phyloP scores from a whole-genome alignment of 2,888 invertebrate genomes.

The Eupeodes luniger region DNA sequence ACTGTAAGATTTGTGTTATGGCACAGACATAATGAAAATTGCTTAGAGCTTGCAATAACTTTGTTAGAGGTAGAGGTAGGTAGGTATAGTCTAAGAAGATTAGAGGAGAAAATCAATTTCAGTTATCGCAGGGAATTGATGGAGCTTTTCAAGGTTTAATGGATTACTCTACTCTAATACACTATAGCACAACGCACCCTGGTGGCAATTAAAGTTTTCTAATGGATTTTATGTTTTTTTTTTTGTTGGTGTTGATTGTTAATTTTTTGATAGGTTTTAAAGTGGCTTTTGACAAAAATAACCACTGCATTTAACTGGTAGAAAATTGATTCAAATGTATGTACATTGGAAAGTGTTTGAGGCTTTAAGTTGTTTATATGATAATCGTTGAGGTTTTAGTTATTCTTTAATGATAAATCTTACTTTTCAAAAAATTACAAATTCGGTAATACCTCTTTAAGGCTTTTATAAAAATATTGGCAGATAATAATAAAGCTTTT shows the following conservation, averaged over 20 bases:
- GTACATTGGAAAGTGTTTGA: no score
- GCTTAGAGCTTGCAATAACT: conserved; percentile 23
- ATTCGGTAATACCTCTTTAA: no score
- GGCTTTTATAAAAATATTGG: no score
- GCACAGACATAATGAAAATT: conserved; percentile 1
- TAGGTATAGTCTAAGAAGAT: conserved; percentile 10
- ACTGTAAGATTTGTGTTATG: conserved; percentile 5
- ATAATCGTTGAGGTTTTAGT: no score
- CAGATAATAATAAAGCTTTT: no score
- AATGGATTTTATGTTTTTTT: background rate
- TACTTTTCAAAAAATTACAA: no score
- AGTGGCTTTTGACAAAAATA: no score
- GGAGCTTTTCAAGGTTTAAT: conserved; percentile 16
- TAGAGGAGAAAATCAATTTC: conserved; percentile 18
- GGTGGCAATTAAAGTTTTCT: background rate
- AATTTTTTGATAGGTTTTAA: no score
- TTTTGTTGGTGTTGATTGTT: background rate
- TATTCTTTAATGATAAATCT: no score
- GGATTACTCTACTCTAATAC: background rate
- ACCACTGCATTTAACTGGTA: no score
- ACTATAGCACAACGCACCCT: background rate
- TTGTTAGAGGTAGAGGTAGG: background rate
- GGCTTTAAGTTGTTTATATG: no score
- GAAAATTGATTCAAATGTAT: no score
- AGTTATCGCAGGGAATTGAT: conserved; percentile 16